Evolutionary conservation across 2,113 vertebrate genomes (phyloP).

Genomic region (Apodemus speciosus): DNA sequence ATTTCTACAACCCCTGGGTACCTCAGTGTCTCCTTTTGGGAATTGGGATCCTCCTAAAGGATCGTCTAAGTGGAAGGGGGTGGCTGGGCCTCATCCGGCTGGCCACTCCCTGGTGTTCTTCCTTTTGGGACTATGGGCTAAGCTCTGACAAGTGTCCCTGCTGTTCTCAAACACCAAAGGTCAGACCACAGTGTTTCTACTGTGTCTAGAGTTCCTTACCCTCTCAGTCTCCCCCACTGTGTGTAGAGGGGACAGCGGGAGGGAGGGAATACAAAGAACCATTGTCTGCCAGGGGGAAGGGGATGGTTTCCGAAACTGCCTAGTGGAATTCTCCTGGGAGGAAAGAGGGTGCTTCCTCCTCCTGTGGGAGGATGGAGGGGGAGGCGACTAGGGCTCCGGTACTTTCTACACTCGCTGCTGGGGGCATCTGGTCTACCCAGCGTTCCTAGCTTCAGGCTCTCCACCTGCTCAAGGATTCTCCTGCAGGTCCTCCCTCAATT

Average conservation of each 20-base stretch:
- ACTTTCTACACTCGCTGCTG: neutral
- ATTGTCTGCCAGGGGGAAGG: conserved; percentile 69
- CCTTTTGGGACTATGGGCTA: conserved; percentile 4
- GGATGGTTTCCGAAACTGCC: conserved; percentile 70
- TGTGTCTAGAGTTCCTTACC: neutral
- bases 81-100: neutral
- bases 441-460: neutral
- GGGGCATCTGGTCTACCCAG: neutral
- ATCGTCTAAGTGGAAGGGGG: neutral
- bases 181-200: conserved; percentile 47
- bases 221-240: neutral
- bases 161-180: conserved; percentile 28
- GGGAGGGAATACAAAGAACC: conserved; percentile 76
- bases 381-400: neutral
- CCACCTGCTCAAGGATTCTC: neutral
- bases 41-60: neutral
- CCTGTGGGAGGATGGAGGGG: neutral
- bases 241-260: conserved; percentile 19
- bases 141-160: conserved; percentile 34
- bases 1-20: neutral
- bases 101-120: neutral
- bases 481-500: neutral
- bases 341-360: conserved; percentile 74
- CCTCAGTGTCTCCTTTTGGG: neutral
- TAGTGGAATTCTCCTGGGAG: conserved; percentile 71